Evolutionary conservation across 2,888 invertebrate genomes (phyloP).

Genomic region (Ophonus ardosiacus): DNA sequence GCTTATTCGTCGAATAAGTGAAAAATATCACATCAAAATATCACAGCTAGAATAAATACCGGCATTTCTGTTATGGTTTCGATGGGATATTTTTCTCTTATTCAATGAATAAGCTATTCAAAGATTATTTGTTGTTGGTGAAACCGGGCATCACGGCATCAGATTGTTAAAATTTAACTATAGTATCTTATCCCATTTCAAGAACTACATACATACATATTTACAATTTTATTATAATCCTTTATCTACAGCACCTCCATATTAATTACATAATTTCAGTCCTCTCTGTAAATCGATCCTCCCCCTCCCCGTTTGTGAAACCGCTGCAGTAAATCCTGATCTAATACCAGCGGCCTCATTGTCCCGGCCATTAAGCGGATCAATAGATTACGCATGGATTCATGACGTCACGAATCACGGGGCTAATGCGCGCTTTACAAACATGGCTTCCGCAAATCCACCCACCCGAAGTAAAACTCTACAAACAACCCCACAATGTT

Average conservation of each 20-base stretch:
- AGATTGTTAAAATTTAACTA: too few species aligned
- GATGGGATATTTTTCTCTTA: too few species aligned
- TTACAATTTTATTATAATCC: background rate
- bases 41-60: too few species aligned
- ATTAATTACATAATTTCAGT: background rate
- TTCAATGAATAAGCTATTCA: too few species aligned
- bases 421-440: conserved; percentile 54
- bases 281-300: background rate
- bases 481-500: background rate
- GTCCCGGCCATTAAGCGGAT: conserved; percentile 67
- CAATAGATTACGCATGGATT: conserved; percentile 67
- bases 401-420: conserved; percentile 66
- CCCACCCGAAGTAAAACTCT: background rate
- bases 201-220: too few species aligned
- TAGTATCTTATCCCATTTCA: too few species aligned
- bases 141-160: too few species aligned
- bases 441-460: conserved; percentile 51
- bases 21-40: too few species aligned
- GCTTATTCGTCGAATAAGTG: too few species aligned
- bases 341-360: conserved; percentile 67
- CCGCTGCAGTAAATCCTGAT: conserved; percentile 66
- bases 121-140: too few species aligned
- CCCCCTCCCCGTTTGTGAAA: conserved; percentile 5
- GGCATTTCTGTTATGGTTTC: too few species aligned
- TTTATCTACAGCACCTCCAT: background rate